These are phyloP conservation scores for Belgica antarctica DNA, from an alignment of 2,888 invertebrate species.

Conservation along the genomic window DNA sequence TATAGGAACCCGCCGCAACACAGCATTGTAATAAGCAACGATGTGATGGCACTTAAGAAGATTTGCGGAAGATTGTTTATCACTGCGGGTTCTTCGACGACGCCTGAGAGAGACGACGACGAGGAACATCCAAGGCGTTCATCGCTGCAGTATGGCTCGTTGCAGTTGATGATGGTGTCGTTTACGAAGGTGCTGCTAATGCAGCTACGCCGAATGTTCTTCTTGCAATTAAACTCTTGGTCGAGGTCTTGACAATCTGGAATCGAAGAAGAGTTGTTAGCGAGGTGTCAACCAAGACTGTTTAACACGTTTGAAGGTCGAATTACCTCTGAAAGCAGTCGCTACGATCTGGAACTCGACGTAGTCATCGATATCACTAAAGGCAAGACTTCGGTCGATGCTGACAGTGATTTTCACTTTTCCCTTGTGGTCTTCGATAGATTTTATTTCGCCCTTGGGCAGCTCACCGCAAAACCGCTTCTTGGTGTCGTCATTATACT, in stretches of 20 bases:
- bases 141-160: constrained; percentile 27
- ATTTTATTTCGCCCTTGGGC: constrained; percentile 4
- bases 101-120: not conserved
- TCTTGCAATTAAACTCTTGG: constrained; percentile 31
- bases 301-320: not conserved
- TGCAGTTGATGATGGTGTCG: constrained; percentile 26
- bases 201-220: constrained; percentile 11
- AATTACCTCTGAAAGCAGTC: constrained; percentile 36
- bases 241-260: constrained; percentile 23
- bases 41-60: constrained; percentile 31
- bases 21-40: constrained; percentile 34
- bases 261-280: too few species aligned
- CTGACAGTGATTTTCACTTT: constrained; percentile 24
- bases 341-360: constrained; percentile 34
- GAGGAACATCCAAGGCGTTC: constrained; percentile 14
- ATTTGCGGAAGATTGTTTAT: constrained; percentile 28
- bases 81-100: constrained; percentile 1
- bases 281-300: too few species aligned
- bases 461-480: constrained; percentile 28
- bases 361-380: constrained; percentile 16
- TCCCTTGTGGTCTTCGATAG: constrained; percentile 28
- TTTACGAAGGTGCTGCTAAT: constrained; percentile 29
- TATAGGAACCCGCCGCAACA: constrained; percentile 17
- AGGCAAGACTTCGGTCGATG: not conserved
- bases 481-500: constrained; percentile 35